A percentile compares a stretch with the other conserved stretches of the same genome.
These are phyloP conservation scores for Catocala sponsa DNA, from an alignment of 2,888 invertebrate species.

Conservation along the genomic window DNA sequence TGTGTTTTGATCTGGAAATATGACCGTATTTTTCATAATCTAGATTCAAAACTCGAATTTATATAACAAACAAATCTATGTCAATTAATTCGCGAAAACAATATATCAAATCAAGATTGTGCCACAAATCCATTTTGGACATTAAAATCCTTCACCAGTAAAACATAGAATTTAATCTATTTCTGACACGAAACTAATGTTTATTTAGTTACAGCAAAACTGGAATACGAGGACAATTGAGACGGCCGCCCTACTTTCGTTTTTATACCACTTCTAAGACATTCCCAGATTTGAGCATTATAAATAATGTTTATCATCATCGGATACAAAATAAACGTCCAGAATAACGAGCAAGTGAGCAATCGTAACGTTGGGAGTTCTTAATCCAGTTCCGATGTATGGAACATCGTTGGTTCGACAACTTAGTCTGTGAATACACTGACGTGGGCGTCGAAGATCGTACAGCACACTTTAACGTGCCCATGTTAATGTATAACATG, in stretches of 20 bases:
- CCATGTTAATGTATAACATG: constrained; percentile 23
- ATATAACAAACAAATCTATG: too few species aligned
- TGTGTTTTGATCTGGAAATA: constrained; percentile 22
- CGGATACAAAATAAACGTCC: constrained; percentile 32
- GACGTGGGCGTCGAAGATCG: constrained; percentile 27
- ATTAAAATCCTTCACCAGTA: constrained; percentile 23
- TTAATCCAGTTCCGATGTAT: constrained; percentile 28
- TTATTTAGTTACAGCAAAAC: constrained; percentile 20
- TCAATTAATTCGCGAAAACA: too few species aligned
- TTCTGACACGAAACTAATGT: constrained; percentile 27
- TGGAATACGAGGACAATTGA: constrained; percentile 13
- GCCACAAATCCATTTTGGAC: constrained; percentile 15
- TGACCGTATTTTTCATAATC: constrained; percentile 38
- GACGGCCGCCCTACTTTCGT: constrained; percentile 19
- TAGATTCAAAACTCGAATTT: background rate
- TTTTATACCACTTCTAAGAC: constrained; percentile 25
- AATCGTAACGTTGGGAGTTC: constrained; percentile 2
- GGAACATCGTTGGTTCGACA: constrained; percentile 12
- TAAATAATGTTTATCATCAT: constrained; percentile 26
- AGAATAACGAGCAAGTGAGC: constrained; percentile 11
- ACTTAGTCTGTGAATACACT: constrained; percentile 15
- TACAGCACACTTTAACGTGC: constrained; percentile 22
- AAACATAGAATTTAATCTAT: constrained; percentile 26
- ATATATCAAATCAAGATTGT: constrained; percentile 4
- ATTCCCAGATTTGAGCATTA: constrained; percentile 14